Conservation (phyloP, 2,888 invertebrate species). For the Mythimna ferrago region DNA sequence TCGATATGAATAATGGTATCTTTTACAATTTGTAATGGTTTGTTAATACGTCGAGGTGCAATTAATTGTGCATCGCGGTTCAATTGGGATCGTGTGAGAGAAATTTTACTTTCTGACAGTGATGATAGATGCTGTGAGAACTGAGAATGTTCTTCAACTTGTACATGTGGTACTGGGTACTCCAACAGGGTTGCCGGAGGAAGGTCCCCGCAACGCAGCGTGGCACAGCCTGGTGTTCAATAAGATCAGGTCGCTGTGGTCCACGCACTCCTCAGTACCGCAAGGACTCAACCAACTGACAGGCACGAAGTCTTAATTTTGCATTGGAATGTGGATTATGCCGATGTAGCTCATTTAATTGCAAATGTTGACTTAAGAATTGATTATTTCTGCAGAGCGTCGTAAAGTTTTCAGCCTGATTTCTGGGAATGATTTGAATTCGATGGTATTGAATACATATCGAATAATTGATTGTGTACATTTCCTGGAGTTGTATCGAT, state of each 20-base stretch:
- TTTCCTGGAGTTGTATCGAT: constrained; percentile 47
- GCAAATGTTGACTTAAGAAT: constrained; percentile 59
- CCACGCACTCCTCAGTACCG: constrained; percentile 93
- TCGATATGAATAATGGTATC: constrained; percentile 75
- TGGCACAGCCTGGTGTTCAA: constrained; percentile 96
- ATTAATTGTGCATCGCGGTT: constrained; percentile 47
- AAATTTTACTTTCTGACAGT: constrained; percentile 35
- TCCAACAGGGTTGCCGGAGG: constrained; percentile 86
- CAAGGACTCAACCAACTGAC: constrained; percentile 96
- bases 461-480: constrained; percentile 33
- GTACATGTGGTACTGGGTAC: constrained; percentile 53
- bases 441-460: constrained; percentile 16
- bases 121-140: constrained; percentile 49
- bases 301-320: constrained; percentile 88
- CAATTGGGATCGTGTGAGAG: constrained; percentile 44
- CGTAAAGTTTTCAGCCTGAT: constrained; percentile 33
- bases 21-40: constrained; percentile 72
- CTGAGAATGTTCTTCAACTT: constrained; percentile 38
- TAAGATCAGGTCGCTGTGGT: constrained; percentile 97
- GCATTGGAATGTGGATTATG: constrained; percentile 79
- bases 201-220: constrained; percentile 87
- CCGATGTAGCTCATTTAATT: constrained; percentile 64
- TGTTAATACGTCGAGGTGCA: constrained; percentile 57
- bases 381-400: constrained; percentile 46
- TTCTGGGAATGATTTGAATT: constrained; percentile 46